Base-by-base conservation (phyloP, 2,797 vertebrate species). In the Muraenolepis orangiensis region DNA sequence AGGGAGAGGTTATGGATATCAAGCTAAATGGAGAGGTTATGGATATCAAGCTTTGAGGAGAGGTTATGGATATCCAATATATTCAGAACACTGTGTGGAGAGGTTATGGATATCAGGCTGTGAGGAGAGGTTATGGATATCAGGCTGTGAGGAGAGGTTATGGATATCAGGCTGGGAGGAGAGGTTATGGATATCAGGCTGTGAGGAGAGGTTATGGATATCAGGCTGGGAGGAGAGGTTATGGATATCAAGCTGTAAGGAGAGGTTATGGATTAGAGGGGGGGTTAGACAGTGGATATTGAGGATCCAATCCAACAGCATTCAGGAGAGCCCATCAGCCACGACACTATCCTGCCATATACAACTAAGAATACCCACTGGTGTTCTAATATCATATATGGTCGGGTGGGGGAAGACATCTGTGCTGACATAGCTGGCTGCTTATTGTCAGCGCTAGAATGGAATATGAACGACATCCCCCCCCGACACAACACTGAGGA, bases 401-500 rank as follows among this genome's bases (percentile, higher is more conserved):
- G 5, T 51, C n/a, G 4, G 46, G 18, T 4, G 46, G 20, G 13
- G 46, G 18, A 51, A 51, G 40, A 51, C 4, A 51, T 51, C n/a
- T 51, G 20, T n/a, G 0, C 6, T 51, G 46, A 51, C 18, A n/a
- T 51, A 51, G 20, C 46, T 51, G 46, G 46, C n/a, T n/a, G 46
- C 20, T n/a, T n/a, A n/a, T 20, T 6, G 18, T 51, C 46, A 51
- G 46, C 4, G 20, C 42, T 16, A 46, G 18, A 46, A 46, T 20
- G 42, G 42, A 46, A 46, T 46, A 46, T 20, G 42, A 46, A 14
- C 16, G 3, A 51, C 42, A 51, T n/a, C 51, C 16, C 6, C 16
- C 6, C 16, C 51, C n/a, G 4, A 61, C 51, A 61, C 51, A 61
- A 74, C 73, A 40, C 42, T 40, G 40, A 76, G 30, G 36, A 81